Evolutionary conservation across 1,140 invertebrate genomes (phyloP), one percentile per base, ranked within the genome.

Genomic region (Euura saliciscinereae): DNA sequence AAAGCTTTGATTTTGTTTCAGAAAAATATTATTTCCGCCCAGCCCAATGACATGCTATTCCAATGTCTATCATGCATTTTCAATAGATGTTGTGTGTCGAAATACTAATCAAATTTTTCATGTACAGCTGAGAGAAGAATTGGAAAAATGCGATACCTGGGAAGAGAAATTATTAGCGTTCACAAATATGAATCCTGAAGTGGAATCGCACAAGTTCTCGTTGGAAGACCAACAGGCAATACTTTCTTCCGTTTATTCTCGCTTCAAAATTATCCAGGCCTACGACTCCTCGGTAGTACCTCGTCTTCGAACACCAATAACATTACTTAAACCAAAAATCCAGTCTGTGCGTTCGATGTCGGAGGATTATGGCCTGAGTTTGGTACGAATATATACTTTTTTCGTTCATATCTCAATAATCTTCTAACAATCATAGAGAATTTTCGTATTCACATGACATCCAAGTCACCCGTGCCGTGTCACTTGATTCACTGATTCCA

Each of bases 331-430:
- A 70, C 91, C 92, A 1, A 89, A 88, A 10, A 88, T 90, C 43
- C 84, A 79, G 45, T 84, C 86, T 2, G 73, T 88, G 11, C 76
- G 89, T 11, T 84, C 87, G 2, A 79, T 89, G 43, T 89, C 90
- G 68, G 89, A 91, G 44, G 91, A 92, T 74, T 93, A 93, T 79
- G 90, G 89, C 67, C 80, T 93, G 0, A n/a, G 51, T 2, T 4
- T 59, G 51, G 51, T 59, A n/a, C 8, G 51, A n/a, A n/a, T 59
- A n/a, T n/a, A 2, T n/a, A n/a, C n/a, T n/a, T n/a, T n/a, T n/a
- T n/a, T n/a, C n/a, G n/a, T n/a, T n/a, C n/a, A n/a, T n/a, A n/a
- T n/a, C n/a, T n/a, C n/a, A n/a, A n/a, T n/a, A n/a, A n/a, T n/a
- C n/a, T n/a, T n/a, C n/a, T n/a, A n/a, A n/a, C n/a, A n/a, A n/a